Conservation (phyloP, 2,113 vertebrate genomes). For the Cacatua alba region DNA sequence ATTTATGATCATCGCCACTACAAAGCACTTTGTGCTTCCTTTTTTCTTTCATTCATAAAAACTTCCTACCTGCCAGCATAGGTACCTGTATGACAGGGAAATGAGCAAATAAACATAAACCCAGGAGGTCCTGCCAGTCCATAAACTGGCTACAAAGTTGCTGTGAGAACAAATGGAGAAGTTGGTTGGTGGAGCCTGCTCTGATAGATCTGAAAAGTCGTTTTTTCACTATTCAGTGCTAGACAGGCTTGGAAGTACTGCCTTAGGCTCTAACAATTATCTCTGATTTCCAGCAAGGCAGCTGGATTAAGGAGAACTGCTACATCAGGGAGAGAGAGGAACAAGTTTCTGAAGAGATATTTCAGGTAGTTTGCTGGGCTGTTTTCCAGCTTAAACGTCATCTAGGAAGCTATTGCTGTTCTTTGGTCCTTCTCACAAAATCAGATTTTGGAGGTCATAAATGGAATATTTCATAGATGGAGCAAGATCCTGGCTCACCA, state of each 20-base stretch:
- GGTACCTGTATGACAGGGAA: neutral
- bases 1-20: neutral
- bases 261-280: constrained; percentile 14
- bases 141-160: neutral
- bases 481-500: neutral
- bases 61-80: neutral
- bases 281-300: constrained; percentile 30
- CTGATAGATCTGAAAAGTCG: neutral
- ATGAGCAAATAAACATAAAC: neutral
- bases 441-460: neutral
- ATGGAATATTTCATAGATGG: neutral
- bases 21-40: neutral
- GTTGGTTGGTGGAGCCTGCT: neutral
- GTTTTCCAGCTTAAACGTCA: neutral
- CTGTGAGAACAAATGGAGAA: neutral
- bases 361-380: neutral
- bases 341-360: neutral
- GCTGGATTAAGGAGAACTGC: constrained; percentile 11
- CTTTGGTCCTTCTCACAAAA: neutral
- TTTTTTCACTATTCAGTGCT: neutral
- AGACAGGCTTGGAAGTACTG: neutral
- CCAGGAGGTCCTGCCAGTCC: neutral
- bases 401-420: neutral
- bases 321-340: neutral
- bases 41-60: neutral